Evolutionary conservation across 2,797 vertebrate species (phyloP).

Genomic region (Astyanax mexicanus): DNA sequence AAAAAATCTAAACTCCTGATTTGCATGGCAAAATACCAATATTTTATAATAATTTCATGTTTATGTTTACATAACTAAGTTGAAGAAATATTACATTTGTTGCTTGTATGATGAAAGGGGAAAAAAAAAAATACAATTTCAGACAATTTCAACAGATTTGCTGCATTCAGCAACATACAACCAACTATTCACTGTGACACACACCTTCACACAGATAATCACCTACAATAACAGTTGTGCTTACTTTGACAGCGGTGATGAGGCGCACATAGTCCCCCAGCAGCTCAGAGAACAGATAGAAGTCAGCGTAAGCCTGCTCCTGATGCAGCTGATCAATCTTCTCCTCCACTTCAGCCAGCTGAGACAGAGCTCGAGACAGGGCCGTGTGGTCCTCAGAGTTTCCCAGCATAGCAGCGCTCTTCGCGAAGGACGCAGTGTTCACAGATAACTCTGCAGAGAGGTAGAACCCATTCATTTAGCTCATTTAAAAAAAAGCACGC

Average conservation of each 20-base stretch:
- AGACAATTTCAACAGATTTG: no score
- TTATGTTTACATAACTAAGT: no score
- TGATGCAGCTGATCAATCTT: constrained; percentile 96
- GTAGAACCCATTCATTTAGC: no score
- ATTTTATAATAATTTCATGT: no score
- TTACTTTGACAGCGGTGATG: constrained; percentile 93
- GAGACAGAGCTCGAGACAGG: constrained; percentile 92
- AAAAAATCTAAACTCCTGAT: no score
- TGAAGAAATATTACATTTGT: no score
- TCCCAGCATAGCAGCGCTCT: constrained; percentile 97
- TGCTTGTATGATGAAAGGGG: no score
- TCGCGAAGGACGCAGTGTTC: constrained; percentile 94
- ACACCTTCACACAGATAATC: background rate
- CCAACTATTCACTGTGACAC: no score
- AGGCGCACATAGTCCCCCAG: constrained; percentile 96
- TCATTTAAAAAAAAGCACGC: no score
- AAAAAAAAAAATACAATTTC: no score
- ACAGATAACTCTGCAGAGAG: constrained; percentile 94
- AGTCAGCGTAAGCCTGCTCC: constrained; percentile 94
- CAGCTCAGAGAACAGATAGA: constrained; percentile 92
- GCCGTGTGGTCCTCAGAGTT: constrained; percentile 98
- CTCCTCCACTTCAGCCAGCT: constrained; percentile 97
- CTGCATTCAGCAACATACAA: no score
- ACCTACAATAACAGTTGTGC: constrained; percentile 15
- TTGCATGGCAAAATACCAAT: no score